Percentiles rank a stretch among this genome's conserved stretches.
Conservation (phyloP, 2,888 invertebrate species). For the Heliconius cydno region DNA sequence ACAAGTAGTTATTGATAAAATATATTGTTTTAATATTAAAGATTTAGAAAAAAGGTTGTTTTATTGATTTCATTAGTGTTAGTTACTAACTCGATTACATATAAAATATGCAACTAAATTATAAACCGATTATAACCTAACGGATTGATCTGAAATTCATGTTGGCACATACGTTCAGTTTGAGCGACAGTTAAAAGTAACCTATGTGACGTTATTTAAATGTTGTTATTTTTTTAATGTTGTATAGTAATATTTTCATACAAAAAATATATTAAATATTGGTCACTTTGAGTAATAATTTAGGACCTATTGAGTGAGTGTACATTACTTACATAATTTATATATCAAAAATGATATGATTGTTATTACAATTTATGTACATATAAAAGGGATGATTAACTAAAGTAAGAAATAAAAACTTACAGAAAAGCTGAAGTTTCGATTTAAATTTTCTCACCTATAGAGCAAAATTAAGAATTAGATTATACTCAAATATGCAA, state of each 20-base stretch:
- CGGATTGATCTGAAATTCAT: not conserved
- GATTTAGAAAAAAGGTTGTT: not conserved
- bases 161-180: not conserved
- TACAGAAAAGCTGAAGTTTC: conserved; percentile 50
- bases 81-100: not conserved
- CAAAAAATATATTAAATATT: not conserved
- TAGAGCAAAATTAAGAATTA: conserved; percentile 40
- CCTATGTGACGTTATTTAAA: not conserved
- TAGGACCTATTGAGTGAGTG: not conserved
- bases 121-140: not conserved
- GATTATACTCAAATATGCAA: not conserved
- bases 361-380: too few relatives aligned
- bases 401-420: conserved; percentile 48
- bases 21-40: too few relatives aligned
- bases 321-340: not conserved
- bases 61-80: not conserved
- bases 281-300: too few relatives aligned
- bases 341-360: not conserved
- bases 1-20: too few relatives aligned
- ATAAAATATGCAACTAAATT: not conserved
- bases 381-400: not conserved
- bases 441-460: conserved; percentile 58
- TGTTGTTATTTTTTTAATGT: too few relatives aligned
- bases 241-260: not conserved
- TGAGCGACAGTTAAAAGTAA: not conserved